Percentiles rank a stretch among this genome's conserved stretches.
These are phyloP conservation scores for Phenganax stokvisi DNA, from an alignment of 92 coral and sea anemone species.

Conservation along the genomic window DNA sequence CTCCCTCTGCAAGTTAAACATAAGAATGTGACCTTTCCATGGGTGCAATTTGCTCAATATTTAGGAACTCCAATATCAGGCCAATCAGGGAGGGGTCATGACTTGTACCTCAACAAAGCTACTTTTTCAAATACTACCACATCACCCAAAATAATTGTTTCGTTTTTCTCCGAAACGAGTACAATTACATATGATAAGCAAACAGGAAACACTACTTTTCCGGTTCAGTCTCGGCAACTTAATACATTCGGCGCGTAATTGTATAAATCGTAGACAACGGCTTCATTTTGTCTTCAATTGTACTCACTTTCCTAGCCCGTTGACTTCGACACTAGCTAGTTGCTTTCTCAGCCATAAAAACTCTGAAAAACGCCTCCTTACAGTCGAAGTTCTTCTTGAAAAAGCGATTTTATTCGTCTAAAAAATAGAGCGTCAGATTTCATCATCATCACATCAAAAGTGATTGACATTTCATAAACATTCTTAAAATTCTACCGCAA, in stretches of 20 bases:
- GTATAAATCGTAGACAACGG: background rate
- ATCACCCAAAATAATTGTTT: background rate
- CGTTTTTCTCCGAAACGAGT: background rate
- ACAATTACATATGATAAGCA: background rate
- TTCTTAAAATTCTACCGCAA: too few species aligned
- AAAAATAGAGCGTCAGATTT: background rate
- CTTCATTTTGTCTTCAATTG: background rate
- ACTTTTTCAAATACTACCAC: background rate
- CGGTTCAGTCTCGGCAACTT: background rate
- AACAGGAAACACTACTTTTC: background rate
- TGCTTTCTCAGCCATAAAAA: slow-evolving; percentile 80
- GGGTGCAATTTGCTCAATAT: background rate
- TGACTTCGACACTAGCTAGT: slow-evolving; percentile 67
- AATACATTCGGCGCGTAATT: background rate
- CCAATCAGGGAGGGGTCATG: background rate
- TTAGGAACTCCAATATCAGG: background rate
- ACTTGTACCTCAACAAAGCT: too few species aligned
- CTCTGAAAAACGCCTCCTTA: slow-evolving; percentile 86
- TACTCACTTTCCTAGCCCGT: slow-evolving; percentile 74
- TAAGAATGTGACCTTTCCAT: background rate
- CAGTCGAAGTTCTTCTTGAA: slow-evolving; percentile 64
- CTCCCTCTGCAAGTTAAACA: slow-evolving; percentile 25
- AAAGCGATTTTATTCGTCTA: slow-evolving; percentile 85
- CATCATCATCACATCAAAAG: background rate
- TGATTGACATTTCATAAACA: background rate